Base-by-base conservation (phyloP, 2,113 vertebrate species). In the Damaliscus lunatus region DNA sequence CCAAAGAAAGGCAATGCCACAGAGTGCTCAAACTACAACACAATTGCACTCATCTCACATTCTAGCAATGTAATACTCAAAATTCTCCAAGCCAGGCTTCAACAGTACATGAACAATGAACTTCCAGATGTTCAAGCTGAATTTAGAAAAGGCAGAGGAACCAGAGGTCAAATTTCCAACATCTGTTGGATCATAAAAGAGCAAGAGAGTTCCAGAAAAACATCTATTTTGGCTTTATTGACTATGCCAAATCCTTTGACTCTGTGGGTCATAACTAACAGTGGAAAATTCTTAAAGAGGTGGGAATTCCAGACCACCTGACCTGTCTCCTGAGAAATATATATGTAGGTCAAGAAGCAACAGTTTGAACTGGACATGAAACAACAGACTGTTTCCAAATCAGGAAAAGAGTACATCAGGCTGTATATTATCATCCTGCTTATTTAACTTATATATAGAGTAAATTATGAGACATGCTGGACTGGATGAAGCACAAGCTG, bases 401-500 rank as follows among this genome's bases (percentile, higher is more conserved):
- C 1, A 0, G 67, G n/a, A 71, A 71, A 40, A 36, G n/a, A 71
- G 19, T 40, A 40, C 0, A 0, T 71, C 10, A 71, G 67, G 2
- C n/a, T 40, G 5, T 36, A 23, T 71, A 40, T 40, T 23, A 12
- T 3, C 67, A 71, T 23, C 67, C 5, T 71, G 19, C 5, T 71
- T 36, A 40, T 71, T 71, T 67, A 23, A 40, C 19, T 36, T 71
- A 71, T 23, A 71, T 71, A 11, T 11, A 71, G 19, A 40, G 19
- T 23, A 71, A 40, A 71, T 71, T 10, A 19, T 71, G n/a, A 40
- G n/a, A 71, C n/a, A 71, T 71, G 19, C n/a, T 71, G n/a, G 67
- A 71, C 67, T 71, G 5, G n/a, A 40, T 36, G n/a, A 71, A 71
- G 19, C 67, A 71, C 5, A 71, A 71, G 67, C n/a, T 40, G 2